Base-by-base conservation (phyloP, 2,113 vertebrate species). In the Paratilapia polleni region DNA sequence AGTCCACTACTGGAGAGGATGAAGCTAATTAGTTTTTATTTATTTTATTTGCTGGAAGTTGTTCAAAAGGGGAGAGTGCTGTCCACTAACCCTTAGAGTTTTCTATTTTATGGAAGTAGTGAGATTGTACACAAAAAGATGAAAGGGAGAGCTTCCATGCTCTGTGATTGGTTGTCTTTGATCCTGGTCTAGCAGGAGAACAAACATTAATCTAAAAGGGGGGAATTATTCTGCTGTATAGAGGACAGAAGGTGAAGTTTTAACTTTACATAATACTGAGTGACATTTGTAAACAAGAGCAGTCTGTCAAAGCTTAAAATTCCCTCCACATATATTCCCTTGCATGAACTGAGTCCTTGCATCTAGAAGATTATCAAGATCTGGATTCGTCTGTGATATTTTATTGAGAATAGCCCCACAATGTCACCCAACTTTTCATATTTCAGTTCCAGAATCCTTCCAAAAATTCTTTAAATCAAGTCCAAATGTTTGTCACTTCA, bases 61-160 rank as follows among this genome's bases (percentile, higher is more conserved):
- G 19, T 75, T 80, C 6, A 52, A 13, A 76, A 58, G 36, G 8
- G 1, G 49, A 84, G 19, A 6, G 36, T 62, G 57, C 2, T 14
- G 8, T 78, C 66, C 87, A 38, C 61, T 54, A 59, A 14, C 22
- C 57, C 56, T 57, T 3, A 26, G 63, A 2, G 3, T 41, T 84
- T 60, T 83, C 19, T 17, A 11, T 58, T 84, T 75, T 66, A 84
- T 62, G 31, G 59, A 82, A 63, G 77, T 74, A 43, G 31, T 14
- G 79, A 81, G 76, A 70, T 58, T 60, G 66, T 78, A 63, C 78
- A 82, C 82, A 75, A 26, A 38, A 34, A 87, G 81, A 89, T 86
- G 59, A 93, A 85, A 88, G 22, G 34, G 38, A 4, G 68, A 73
- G 47, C 26, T n/a, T 54, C 54, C 19, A 52, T n/a, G 47, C 47